Percentiles rank a stretch among this genome's conserved stretches.
Conservation (phyloP, 2,797 vertebrate species). For the Discoglossus pictus region DNA sequence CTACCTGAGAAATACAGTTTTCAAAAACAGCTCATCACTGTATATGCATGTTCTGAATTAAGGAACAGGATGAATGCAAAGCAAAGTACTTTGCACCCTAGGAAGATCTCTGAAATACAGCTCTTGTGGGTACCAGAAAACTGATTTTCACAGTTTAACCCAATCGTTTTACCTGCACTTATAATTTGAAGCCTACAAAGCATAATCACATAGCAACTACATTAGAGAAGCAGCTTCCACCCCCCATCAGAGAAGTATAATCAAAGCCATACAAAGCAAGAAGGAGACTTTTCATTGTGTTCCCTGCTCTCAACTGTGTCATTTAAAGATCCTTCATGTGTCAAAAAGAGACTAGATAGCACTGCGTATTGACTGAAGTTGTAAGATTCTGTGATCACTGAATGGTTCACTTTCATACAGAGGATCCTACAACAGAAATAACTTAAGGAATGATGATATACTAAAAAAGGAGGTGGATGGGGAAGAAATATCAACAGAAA, state of each 20-base stretch:
- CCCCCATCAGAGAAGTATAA: constrained; percentile 5
- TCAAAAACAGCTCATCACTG: constrained; percentile 12
- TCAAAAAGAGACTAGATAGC: constrained; percentile 25
- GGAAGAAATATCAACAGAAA: too few relatives aligned
- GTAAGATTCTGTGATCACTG: too few relatives aligned
- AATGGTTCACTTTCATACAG: too few relatives aligned
- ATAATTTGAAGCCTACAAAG: constrained; percentile 40
- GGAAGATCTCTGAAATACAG: constrained; percentile 13
- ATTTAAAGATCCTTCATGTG: constrained; percentile 25
- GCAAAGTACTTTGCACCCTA: constrained; percentile 23
- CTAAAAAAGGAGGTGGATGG: too few relatives aligned
- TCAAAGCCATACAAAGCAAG: not conserved
- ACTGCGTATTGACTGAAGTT: too few relatives aligned
- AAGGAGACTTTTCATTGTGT: constrained; percentile 24
- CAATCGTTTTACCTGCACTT: constrained; percentile 31
- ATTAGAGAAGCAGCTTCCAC: constrained; percentile 5
- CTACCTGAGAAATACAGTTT: constrained; percentile 1
- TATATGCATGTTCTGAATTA: constrained; percentile 33
- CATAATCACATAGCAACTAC: constrained; percentile 48
- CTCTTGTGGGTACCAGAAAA: constrained; percentile 21
- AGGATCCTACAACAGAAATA: too few relatives aligned
- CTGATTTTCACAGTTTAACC: constrained; percentile 11
- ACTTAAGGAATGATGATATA: too few relatives aligned
- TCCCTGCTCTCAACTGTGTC: constrained; percentile 29
- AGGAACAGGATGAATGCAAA: constrained; percentile 27